phyloP scores from a whole-genome alignment of 1,140 invertebrate genomes.

The Melipona quadrifasciata region DNA sequence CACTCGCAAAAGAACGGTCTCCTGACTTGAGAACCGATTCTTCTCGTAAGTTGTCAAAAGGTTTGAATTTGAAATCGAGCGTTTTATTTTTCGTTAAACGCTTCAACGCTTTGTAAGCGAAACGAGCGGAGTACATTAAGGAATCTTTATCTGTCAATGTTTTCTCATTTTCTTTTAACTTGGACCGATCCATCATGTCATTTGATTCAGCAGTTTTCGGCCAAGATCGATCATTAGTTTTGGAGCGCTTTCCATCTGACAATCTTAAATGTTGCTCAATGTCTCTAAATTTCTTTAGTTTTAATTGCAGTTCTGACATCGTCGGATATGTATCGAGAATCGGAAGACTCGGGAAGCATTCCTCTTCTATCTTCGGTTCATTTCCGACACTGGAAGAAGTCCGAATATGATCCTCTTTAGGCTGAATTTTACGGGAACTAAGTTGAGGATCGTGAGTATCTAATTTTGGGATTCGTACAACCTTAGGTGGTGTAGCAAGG shows the following conservation, averaged over 20 bases:
- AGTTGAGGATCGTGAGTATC: constrained; percentile 53
- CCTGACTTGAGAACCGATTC: neutral
- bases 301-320: neutral
- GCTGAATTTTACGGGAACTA: constrained; percentile 61
- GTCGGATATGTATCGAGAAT: neutral
- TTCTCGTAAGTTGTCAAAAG: neutral
- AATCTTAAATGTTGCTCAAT: neutral
- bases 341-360: neutral
- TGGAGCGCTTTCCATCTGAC: neutral
- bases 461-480: constrained; percentile 57
- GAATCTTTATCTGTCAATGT: neutral
- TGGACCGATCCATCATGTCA: neutral
- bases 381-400: constrained; percentile 30
- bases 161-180: neutral
- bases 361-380: constrained; percentile 37
- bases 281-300: neutral
- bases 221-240: neutral
- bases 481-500: neutral
- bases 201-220: too few relatives aligned
- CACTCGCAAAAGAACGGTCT: neutral
- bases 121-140: constrained; percentile 40
- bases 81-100: constrained; percentile 34
- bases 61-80: constrained; percentile 26
- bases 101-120: constrained; percentile 54
- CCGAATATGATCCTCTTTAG: constrained; percentile 36